Percentiles rank a stretch among this genome's conserved stretches.
Evolutionary conservation across 2,888 invertebrate species (phyloP).

Genomic region (Yponomeuta malinellus): DNA sequence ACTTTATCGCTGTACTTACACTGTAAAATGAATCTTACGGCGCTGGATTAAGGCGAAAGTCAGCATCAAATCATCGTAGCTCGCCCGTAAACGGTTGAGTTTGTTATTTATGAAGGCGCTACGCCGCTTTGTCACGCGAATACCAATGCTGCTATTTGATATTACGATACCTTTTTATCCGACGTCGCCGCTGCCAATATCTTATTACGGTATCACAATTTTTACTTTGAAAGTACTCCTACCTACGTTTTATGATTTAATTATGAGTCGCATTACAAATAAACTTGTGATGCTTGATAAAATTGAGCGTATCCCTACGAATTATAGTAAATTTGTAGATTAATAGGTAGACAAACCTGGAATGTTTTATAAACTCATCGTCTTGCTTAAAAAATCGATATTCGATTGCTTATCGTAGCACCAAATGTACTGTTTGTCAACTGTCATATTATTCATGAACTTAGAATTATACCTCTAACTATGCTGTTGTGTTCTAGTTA

Average conservation of each 20-base stretch:
- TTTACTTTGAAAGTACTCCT: not conserved
- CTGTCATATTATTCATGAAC: too few species aligned
- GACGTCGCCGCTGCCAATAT: not conserved
- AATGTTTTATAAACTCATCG: too few species aligned
- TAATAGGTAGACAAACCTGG: too few species aligned
- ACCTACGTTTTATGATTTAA: not conserved
- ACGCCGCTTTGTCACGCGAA: conserved; percentile 9
- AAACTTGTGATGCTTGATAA: too few species aligned
- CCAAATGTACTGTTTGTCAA: too few species aligned
- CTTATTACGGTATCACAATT: not conserved
- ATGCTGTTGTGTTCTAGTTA: too few species aligned
- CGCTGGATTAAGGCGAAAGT: not conserved
- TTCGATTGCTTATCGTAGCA: too few species aligned
- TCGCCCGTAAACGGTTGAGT: conserved; percentile 3
- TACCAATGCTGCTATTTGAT: conserved; percentile 9
- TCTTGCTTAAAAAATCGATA: too few species aligned
- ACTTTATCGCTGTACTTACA: not conserved
- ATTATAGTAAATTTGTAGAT: too few species aligned
- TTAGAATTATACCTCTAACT: too few species aligned
- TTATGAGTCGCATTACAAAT: not conserved
- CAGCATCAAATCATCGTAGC: not conserved
- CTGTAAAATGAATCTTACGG: not conserved
- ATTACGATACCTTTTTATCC: conserved; percentile 4
- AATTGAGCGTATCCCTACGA: too few species aligned
- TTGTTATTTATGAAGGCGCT: conserved; percentile 14